These are phyloP conservation scores for Rafetus swinhoei DNA, from an alignment of 2,113 vertebrate genomes.

Conservation along the genomic window DNA sequence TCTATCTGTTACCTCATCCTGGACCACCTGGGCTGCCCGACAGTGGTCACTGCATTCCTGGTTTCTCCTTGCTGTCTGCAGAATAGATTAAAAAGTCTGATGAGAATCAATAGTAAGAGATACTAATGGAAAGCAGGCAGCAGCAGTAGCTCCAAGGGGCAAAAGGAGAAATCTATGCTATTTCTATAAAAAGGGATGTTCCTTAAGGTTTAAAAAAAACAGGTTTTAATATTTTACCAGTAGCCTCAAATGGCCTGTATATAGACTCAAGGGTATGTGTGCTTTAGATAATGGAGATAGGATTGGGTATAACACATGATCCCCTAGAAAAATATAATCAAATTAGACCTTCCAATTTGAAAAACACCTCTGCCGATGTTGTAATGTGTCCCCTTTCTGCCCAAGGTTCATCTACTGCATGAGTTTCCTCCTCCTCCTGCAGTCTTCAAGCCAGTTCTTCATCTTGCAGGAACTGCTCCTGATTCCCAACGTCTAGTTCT, in stretches of 20 bases:
- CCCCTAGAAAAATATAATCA: not conserved
- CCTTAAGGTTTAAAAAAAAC: not conserved
- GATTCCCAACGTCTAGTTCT: constrained; percentile 65
- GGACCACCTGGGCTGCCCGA: constrained; percentile 78
- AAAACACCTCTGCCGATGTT: not conserved
- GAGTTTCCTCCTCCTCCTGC: constrained; percentile 75
- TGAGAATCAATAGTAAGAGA: not conserved
- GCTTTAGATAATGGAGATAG: not conserved
- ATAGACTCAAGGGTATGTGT: not conserved
- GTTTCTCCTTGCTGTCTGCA: not conserved
- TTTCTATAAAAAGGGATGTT: not conserved
- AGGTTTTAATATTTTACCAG: not conserved
- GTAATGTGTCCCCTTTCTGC: not conserved
- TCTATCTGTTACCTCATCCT: constrained; percentile 77
- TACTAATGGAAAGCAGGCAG: not conserved
- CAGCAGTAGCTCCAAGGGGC: not conserved
- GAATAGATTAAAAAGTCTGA: not conserved
- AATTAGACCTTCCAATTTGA: not conserved
- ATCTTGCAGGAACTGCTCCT: constrained; percentile 78
- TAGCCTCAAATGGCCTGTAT: not conserved
- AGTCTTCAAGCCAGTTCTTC: constrained; percentile 76
- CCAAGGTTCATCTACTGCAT: not conserved
- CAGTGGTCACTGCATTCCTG: constrained; percentile 71
- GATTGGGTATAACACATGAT: not conserved
- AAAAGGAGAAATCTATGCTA: not conserved